Evolutionary conservation across 2,113 vertebrate species (phyloP), one percentile per base, ranked within the genome.

Genomic region (Arizona elegans): DNA sequence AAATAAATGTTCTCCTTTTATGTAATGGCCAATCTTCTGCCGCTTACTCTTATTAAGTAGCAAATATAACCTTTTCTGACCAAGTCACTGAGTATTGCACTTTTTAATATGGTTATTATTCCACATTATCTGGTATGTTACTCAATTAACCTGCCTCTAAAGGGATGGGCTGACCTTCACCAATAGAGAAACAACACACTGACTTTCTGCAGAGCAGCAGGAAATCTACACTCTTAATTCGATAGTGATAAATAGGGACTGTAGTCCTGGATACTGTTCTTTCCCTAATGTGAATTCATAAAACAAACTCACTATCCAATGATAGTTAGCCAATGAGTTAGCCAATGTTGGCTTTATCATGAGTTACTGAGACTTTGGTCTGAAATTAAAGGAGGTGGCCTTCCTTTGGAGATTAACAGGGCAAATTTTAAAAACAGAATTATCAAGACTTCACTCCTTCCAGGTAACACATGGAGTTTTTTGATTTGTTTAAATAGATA

Each of bases 1-100:
- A 19, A 88, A 55, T 9, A 23, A 11, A 92, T 86, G 13, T 65
- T 38, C 33, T 90, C 70, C 7, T 87, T 92, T 90, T 11, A 62
- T 94, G 10, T 90, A 62, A 85, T 92, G 53, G 53, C 10, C 81
- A 86, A 12, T 3, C 0, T 38, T 94, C 7, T 23, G 90, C 11
- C 4, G 88, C 88, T 92, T 92, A 62, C 91, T 12, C 65, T 19
- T n/a, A 56, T 11, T 91, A 91, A 95, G 90, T 38, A 88, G 33
- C 56, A 93, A 70, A 91, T 96, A 92, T 93, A 86, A 87, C n/a
- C 86, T 94, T 95, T 88, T 94, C 33, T 92, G 88, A 29, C 65
- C 0, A 1, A 3, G 5, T 93, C 91, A 89, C 19, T 24, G 12
- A 87, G 91, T 8, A 13, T 93, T 91, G 86, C 59, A 1, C 87